phyloP scores from a whole-genome alignment of 2,113 vertebrate species.

The Chamaetylas fuelleborni region DNA sequence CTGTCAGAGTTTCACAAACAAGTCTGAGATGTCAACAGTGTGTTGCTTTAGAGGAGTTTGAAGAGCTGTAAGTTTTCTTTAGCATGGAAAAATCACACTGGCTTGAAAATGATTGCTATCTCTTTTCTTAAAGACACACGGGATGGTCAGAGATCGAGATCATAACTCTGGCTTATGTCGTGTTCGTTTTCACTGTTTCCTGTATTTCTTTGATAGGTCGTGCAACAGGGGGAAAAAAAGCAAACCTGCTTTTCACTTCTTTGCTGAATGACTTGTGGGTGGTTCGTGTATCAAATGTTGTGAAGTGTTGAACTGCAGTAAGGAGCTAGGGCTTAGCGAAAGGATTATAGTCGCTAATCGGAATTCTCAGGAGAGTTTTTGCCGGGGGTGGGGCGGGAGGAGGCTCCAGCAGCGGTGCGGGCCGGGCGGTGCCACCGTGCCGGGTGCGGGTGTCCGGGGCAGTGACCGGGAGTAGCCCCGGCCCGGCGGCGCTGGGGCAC shows the following conservation, averaged over 20 bases:
- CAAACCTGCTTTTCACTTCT: not conserved
- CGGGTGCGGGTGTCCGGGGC: not conserved
- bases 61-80: not conserved
- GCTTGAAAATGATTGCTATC: not conserved
- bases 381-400: not conserved
- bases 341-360: accelerated
- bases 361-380: not conserved
- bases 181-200: not conserved
- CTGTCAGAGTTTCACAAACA: not conserved
- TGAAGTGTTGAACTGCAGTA: not conserved
- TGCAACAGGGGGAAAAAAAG: not conserved
- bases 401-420: not conserved
- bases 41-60: not conserved
- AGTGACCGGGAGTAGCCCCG: constrained; percentile 71
- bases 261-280: not conserved
- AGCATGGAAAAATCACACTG: not conserved
- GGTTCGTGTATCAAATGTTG: not conserved
- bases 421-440: not conserved
- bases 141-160: not conserved
- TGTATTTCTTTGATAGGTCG: not conserved
- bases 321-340: not conserved
- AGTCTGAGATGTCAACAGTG: not conserved
- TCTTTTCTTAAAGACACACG: not conserved
- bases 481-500: constrained; percentile 51
- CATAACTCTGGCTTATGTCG: not conserved